Base-by-base conservation (phyloP, 2,113 vertebrate species). In the Panthera leo region DNA sequence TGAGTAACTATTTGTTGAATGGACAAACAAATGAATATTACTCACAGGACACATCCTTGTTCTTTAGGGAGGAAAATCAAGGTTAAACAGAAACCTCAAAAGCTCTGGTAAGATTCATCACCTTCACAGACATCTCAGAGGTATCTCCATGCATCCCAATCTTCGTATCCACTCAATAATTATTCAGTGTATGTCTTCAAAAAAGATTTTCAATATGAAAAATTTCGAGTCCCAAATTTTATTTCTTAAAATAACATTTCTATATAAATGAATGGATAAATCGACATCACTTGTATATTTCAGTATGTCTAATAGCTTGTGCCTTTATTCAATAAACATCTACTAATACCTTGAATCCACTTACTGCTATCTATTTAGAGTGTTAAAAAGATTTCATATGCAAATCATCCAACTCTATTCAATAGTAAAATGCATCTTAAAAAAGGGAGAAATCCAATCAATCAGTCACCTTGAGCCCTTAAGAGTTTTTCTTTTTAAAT, bases 161-260 rank as follows among this genome's bases (percentile, higher is more conserved):
- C 13, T 79, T 51, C 19, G 27, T 7, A 42, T 5, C 15, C 12
- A 21, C 36, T 84, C 5, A 42, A 4, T 36, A 90, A 85, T 94
- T 85, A 63, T 71, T 23, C 36, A 85, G 58, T 21, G 42, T 16
- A 18, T 85, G 70, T 85, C 13, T 85, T 39, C 29, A 80, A 94
- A 67, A 42, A 79, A 63, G n/a, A 79, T 61, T 85, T 15, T 85
- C 15, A 63, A 63, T 45, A 73, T 63, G 48, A 11, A 73, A 16
- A 80, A 89, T 79, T 89, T 42, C 27, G 42, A 80, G 9, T 61
- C 21, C 2, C 1, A 85, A 55, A 70, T 68, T 76, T 45, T 71
- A 79, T 80, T 92, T 92, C 19, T 19, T 27, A 89, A 95, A 84
- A 92, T 65, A 95, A 55, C 34, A 51, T 82, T 71, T 85, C 29